Evolutionary conservation across 1,140 invertebrate genomes (phyloP).

Genomic region (Leguminivora glycinivorella): DNA sequence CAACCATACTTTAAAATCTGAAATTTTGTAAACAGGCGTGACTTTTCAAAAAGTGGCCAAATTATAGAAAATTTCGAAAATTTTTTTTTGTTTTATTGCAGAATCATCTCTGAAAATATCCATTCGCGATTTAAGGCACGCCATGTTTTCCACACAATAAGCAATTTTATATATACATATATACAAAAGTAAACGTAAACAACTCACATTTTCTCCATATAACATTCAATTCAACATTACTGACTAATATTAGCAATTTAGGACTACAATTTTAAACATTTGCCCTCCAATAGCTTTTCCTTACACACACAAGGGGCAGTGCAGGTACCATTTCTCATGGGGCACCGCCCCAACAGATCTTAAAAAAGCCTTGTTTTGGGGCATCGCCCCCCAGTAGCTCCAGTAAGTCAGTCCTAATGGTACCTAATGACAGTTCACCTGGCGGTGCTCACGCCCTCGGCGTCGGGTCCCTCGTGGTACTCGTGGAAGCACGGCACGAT

Average conservation of each 20-base stretch:
- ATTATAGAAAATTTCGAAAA: too few species aligned
- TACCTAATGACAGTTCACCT: conserved; percentile 45
- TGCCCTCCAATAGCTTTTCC: too few species aligned
- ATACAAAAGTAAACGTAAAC: not conserved
- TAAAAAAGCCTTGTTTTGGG: not conserved
- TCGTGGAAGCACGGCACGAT: conserved; percentile 92
- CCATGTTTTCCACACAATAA: not conserved
- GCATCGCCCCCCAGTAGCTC: not conserved
- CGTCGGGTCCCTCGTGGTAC: conserved; percentile 82
- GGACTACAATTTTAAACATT: not conserved
- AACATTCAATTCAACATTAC: too few species aligned
- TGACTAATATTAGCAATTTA: too few species aligned
- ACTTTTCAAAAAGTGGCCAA: too few species aligned
- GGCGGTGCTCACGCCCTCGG: conserved; percentile 38
- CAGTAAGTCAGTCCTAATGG: not conserved
- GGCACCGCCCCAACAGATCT: not conserved
- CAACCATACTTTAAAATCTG: too few species aligned
- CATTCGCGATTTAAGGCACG: not conserved
- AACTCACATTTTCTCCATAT: not conserved
- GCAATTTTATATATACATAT: not conserved
- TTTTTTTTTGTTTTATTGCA: too few species aligned
- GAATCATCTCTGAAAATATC: too few species aligned
- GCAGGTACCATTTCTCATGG: not conserved
- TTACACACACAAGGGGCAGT: too few species aligned
- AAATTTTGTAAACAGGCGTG: too few species aligned